Evolutionary conservation across 2,888 invertebrate species (phyloP).

Genomic region (Crossocerus cetratus): DNA sequence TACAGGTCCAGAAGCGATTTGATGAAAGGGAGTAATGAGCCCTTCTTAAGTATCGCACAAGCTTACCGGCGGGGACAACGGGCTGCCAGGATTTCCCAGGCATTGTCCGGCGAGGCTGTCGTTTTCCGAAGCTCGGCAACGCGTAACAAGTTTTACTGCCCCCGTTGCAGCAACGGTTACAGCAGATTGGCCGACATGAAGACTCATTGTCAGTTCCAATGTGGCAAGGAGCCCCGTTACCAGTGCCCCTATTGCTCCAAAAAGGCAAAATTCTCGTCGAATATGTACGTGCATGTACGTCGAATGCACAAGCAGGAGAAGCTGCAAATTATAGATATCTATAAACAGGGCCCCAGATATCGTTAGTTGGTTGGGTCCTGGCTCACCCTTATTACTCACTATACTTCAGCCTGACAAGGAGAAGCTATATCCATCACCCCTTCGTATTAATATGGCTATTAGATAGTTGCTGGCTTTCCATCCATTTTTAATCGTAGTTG

Average conservation of each 20-base stretch:
- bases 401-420: too few species aligned
- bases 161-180: constrained; percentile 61
- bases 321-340: constrained; percentile 66
- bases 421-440: too few species aligned
- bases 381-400: too few species aligned
- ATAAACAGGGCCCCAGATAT: constrained; percentile 55
- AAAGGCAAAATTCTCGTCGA: constrained; percentile 70
- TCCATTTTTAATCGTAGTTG: too few species aligned
- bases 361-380: constrained; percentile 30
- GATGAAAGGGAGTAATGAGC: constrained; percentile 30
- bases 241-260: constrained; percentile 74
- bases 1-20: constrained; percentile 41
- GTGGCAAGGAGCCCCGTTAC: constrained; percentile 75
- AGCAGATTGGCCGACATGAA: constrained; percentile 66
- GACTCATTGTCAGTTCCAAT: constrained; percentile 75
- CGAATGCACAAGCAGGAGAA: constrained; percentile 65
- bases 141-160: constrained; percentile 59
- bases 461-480: too few species aligned
- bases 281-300: constrained; percentile 71
- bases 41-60: constrained; percentile 36
- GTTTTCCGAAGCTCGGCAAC: constrained; percentile 16
- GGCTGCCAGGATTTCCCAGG: constrained; percentile 28
- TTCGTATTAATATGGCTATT: too few species aligned
- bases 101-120: constrained; percentile 57
- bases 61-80: constrained; percentile 30